These are phyloP conservation scores for Portunus trituberculatus DNA, from an alignment of 1,140 invertebrate species.

Conservation along the genomic window DNA sequence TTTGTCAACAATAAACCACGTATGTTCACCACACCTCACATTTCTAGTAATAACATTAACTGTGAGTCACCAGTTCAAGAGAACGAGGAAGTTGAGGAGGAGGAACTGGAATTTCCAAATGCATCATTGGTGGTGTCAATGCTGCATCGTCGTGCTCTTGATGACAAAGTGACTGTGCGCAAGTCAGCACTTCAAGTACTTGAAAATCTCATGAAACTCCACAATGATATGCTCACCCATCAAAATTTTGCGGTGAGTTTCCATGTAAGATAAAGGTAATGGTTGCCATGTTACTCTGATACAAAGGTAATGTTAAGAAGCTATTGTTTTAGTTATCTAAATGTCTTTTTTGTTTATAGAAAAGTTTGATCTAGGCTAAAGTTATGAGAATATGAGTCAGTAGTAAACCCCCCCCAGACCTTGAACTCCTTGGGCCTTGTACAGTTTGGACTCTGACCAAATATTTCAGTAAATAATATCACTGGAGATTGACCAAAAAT, in stretches of 20 bases:
- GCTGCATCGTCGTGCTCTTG: constrained; percentile 82
- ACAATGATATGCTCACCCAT: constrained; percentile 79
- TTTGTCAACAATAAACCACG: constrained; percentile 80
- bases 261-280: neutral
- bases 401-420: too few species aligned
- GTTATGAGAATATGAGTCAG: too few species aligned
- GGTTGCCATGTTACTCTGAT: too few species aligned
- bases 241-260: constrained; percentile 80
- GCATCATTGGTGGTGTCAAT: constrained; percentile 80
- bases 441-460: too few species aligned
- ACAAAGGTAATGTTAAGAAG: too few species aligned
- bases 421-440: too few species aligned
- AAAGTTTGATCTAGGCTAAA: too few species aligned
- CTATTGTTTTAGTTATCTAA: too few species aligned
- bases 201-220: constrained; percentile 80
- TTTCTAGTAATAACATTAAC: constrained; percentile 72
- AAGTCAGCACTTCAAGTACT: constrained; percentile 83
- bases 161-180: constrained; percentile 84
- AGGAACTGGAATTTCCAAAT: constrained; percentile 80
- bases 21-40: constrained; percentile 71
- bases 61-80: constrained; percentile 75
- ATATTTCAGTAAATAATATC: too few species aligned
- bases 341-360: too few species aligned
- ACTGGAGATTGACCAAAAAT: too few species aligned
- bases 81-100: constrained; percentile 74